A percentile compares a stretch with the other conserved stretches of the same genome.
phyloP scores from a whole-genome alignment of 1,140 invertebrate species.

The Propsilocerus akamusi region DNA sequence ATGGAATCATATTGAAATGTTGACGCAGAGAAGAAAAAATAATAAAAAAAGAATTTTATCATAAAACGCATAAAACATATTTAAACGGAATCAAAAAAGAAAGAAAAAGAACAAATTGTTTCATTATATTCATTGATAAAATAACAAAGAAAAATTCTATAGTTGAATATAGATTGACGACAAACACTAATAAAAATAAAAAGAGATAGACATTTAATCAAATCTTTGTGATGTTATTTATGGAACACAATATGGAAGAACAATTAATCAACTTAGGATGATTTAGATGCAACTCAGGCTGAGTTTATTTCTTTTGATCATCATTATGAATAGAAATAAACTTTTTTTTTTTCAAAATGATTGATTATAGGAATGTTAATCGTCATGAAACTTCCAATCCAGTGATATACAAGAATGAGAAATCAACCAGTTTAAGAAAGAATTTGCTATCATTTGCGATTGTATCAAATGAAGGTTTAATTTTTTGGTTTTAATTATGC shows the following conservation, averaged over 20 bases:
- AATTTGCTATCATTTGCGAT: conserved; percentile 3
- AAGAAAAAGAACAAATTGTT: not conserved
- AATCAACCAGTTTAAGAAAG: not conserved
- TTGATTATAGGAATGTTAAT: not conserved
- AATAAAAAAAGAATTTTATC: not conserved
- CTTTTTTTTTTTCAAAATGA: not conserved
- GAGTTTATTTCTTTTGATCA: not conserved
- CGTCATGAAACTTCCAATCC: not conserved
- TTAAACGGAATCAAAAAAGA: not conserved
- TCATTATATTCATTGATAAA: not conserved
- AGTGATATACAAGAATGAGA: not conserved
- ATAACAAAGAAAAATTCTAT: not conserved
- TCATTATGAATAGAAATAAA: not conserved
- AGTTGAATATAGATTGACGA: too few relatives aligned
- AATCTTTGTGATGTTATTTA: not conserved
- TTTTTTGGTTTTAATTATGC: not conserved
- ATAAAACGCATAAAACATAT: not conserved
- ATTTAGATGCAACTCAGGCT: not conserved
- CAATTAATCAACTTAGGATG: not conserved
- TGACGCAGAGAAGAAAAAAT: not conserved
- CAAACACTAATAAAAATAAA: too few relatives aligned
- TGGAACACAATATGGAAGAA: not conserved
- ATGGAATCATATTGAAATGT: not conserved
- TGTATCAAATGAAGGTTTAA: not conserved
- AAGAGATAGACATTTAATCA: too few relatives aligned